Conservation (phyloP, 2,113 vertebrate genomes). For the Thermophis baileyi region DNA sequence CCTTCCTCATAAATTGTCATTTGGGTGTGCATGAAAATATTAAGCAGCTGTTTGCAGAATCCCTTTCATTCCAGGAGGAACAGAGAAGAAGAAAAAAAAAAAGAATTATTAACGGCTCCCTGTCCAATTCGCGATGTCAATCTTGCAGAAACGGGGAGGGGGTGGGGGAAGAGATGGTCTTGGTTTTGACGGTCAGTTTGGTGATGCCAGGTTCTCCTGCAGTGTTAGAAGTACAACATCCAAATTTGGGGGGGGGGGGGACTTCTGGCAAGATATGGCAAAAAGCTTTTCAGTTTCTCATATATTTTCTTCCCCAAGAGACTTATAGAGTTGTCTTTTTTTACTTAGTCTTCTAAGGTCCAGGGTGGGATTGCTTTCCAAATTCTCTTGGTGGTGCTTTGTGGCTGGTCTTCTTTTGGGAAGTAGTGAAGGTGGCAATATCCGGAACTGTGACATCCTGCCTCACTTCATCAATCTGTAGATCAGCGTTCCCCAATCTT, state of each 20-base stretch:
- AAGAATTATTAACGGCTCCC: conserved; percentile 48
- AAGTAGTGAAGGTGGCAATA: neutral
- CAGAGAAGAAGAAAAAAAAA: conserved; percentile 2
- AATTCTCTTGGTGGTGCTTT: neutral
- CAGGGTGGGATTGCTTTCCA: neutral
- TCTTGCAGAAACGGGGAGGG: neutral
- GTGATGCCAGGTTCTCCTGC: neutral
- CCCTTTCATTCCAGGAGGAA: conserved; percentile 49
- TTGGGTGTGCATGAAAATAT: conserved; percentile 45
- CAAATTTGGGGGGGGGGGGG: neutral
- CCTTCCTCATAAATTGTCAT: conserved; percentile 56
- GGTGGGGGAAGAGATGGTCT: neutral
- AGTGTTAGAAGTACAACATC: neutral
- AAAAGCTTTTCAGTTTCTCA: neutral
- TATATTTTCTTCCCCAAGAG: neutral
- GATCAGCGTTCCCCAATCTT: neutral
- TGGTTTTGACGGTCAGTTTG: neutral
- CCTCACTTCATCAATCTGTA: neutral
- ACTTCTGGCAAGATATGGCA: neutral
- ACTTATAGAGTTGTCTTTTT: neutral
- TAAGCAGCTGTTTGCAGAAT: conserved; percentile 52
- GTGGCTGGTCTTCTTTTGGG: neutral
- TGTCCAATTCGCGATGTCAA: neutral
- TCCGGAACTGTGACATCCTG: neutral
- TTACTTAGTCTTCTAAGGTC: neutral